These are phyloP conservation scores for Lasioglossum vierecki DNA, from an alignment of 2,888 invertebrate species.

Conservation along the genomic window DNA sequence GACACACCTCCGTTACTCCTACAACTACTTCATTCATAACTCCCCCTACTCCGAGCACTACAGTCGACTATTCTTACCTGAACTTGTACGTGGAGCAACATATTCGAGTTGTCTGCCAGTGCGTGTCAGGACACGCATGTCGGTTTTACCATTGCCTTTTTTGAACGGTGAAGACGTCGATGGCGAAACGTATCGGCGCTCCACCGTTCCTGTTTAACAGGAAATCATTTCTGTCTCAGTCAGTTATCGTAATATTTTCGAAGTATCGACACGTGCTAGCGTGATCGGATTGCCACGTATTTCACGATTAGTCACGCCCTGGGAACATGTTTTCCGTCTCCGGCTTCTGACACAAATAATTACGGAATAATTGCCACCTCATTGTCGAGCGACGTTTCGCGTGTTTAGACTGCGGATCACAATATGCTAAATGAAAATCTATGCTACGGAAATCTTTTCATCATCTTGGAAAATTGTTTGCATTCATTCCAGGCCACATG, in stretches of 20 bases:
- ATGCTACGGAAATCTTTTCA: no score
- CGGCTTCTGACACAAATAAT: constrained; percentile 15
- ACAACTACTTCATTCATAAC: constrained; percentile 55
- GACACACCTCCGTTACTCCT: constrained; percentile 51
- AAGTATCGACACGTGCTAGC: constrained; percentile 24
- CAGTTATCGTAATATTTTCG: constrained; percentile 27
- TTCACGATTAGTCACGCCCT: constrained; percentile 49
- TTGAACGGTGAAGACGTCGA: background rate
- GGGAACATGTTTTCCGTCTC: constrained; percentile 20
- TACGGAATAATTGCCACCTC: constrained; percentile 19
- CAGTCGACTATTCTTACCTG: constrained; percentile 30
- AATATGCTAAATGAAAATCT: background rate
- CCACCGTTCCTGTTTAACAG: constrained; percentile 4
- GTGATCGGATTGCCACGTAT: constrained; percentile 37
- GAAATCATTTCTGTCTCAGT: constrained; percentile 25
- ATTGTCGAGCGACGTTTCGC: background rate
- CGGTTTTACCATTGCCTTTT: background rate
- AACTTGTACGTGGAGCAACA: constrained; percentile 14
- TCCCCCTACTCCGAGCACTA: background rate
- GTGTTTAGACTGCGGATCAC: background rate
- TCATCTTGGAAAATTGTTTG: background rate
- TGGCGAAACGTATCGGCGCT: no score
- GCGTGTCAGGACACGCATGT: background rate
- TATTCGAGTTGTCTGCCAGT: constrained; percentile 1
- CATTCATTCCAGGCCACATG: no score